Conservation (phyloP, 1,140 invertebrate genomes). For the Plodia interpunctella region DNA sequence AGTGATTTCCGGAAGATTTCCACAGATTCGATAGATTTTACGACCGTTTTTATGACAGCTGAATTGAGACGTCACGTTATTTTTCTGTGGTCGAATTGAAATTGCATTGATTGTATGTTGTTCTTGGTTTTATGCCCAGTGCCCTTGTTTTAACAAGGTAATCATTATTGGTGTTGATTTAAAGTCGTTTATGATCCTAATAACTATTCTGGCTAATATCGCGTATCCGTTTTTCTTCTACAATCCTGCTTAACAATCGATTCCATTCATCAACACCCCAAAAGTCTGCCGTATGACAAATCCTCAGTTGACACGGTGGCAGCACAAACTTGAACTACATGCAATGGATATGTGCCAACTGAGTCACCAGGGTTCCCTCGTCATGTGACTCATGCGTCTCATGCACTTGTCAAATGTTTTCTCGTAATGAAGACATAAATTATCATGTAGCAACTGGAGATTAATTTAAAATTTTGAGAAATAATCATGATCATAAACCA, state of each 20-base stretch:
- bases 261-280: too few species aligned
- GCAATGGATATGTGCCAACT: slow-evolving; percentile 21
- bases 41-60: not conserved
- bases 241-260: too few species aligned
- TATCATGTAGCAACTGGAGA: not conserved
- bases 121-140: not conserved
- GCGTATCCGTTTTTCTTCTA: too few species aligned
- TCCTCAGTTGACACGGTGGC: not conserved
- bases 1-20: not conserved
- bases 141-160: too few species aligned
- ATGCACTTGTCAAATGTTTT: not conserved
- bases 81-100: not conserved
- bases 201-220: too few species aligned
- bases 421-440: not conserved
- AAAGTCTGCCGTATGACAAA: not conserved
- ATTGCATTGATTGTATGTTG: not conserved
- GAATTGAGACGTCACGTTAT: not conserved
- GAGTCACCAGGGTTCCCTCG: slow-evolving; percentile 23
- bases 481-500: too few species aligned
- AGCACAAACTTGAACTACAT: slow-evolving; percentile 5
- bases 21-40: not conserved
- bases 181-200: too few species aligned
- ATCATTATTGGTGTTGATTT: too few species aligned
- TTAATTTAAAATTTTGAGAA: too few species aligned
- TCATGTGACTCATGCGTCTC: not conserved